These are phyloP conservation scores for Passerculus sandwichensis DNA, from an alignment of 2,797 vertebrate genomes.

Conservation along the genomic window DNA sequence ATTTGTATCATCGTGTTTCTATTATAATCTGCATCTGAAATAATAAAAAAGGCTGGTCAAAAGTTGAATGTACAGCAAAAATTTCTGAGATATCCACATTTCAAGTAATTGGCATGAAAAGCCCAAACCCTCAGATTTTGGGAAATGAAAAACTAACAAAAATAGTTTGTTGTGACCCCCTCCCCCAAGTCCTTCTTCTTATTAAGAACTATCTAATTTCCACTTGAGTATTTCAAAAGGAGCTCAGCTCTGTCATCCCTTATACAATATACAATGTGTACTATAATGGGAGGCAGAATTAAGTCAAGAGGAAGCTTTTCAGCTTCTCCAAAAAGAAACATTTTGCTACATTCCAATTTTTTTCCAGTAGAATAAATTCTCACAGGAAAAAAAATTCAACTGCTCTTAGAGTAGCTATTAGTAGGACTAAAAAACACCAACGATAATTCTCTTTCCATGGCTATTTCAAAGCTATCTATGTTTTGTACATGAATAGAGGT, in stretches of 20 bases:
- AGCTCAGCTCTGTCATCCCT: conserved; percentile 17
- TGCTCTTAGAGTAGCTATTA: neutral
- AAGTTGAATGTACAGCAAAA: neutral
- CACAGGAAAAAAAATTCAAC: neutral
- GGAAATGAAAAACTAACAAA: neutral
- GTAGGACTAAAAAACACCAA: neutral
- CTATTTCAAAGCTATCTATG: neutral
- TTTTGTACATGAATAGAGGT: neutral
- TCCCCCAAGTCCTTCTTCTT: neutral
- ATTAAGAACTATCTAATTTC: conserved; percentile 28
- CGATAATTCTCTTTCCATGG: neutral
- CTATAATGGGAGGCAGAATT: conserved; percentile 33
- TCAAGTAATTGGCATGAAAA: conserved; percentile 14
- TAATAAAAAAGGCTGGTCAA: neutral
- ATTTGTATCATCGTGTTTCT: neutral
- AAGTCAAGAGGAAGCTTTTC: conserved; percentile 18
- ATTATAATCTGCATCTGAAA: neutral
- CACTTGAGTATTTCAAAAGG: conserved; percentile 30
- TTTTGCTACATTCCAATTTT: neutral
- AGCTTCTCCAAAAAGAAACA: conserved; percentile 11
- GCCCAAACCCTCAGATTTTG: neutral
- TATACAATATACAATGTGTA: neutral
- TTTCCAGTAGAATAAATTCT: conserved; percentile 6
- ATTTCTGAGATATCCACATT: neutral
- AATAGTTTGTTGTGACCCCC: neutral